Evolutionary conservation across 1,140 invertebrate species (phyloP).

Genomic region (Bombus difficillimus): DNA sequence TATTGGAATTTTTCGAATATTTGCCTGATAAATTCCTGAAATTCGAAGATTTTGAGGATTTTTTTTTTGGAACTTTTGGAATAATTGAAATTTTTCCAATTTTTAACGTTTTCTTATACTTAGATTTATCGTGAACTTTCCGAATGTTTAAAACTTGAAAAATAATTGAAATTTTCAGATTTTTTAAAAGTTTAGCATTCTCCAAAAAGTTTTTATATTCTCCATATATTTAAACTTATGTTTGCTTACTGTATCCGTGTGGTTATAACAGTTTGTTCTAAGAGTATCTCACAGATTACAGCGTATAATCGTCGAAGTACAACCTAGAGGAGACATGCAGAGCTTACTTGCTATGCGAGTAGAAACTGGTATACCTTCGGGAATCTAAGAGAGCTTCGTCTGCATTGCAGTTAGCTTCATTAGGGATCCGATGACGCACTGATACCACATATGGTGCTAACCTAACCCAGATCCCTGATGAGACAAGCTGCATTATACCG

Average conservation of each 20-base stretch:
- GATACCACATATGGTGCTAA: slow-evolving; percentile 23
- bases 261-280: not conserved
- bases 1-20: too few species aligned
- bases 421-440: slow-evolving; percentile 19
- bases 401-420: slow-evolving; percentile 31
- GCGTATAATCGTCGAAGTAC: not conserved
- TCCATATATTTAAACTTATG: not conserved
- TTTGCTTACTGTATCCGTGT: too few species aligned
- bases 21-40: not conserved
- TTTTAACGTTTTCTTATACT: too few species aligned
- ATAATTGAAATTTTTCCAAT: too few species aligned
- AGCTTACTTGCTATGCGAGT: not conserved
- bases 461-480: slow-evolving; percentile 1
- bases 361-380: not conserved
- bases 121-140: too few species aligned
- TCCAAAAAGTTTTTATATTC: too few species aligned
- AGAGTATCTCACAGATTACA: not conserved
- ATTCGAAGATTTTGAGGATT: not conserved
- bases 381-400: slow-evolving; percentile 3
- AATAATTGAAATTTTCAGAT: too few species aligned
- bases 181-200: too few species aligned
- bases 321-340: not conserved
- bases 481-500: not conserved
- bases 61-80: not conserved
- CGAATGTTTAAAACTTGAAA: too few species aligned